Base-by-base conservation (phyloP, 2,888 invertebrate genomes). In the Mycalesis mineus region DNA sequence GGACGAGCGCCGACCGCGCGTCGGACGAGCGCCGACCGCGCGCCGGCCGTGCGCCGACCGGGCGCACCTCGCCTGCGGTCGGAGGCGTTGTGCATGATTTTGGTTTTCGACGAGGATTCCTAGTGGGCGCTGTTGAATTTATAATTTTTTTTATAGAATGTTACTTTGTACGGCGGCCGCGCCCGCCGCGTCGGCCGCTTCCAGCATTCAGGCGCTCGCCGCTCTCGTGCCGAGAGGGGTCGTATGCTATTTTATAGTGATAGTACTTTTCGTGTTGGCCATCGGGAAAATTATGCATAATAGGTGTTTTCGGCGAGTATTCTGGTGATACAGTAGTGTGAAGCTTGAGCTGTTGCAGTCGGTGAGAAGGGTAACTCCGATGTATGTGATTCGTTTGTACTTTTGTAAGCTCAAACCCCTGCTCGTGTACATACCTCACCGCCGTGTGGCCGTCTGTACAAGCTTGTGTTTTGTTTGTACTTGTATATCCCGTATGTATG, bases 381-480 rank as follows among this genome's bases (percentile, higher is more conserved):
- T 78, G 85, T 85, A 82, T 83, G 87, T 86, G 82, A 84, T 87
- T 81, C 80, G 81, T 88, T 88, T 87, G 85, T 88, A 88, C 86
- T 88, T 88, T 87, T 88, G 85, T 88, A 88, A 87, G 87, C 84
- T 88, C 88, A 84, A 85, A 86, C 82, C 82, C 78, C 80, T 82
- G 80, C 77, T 81, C 83, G 78, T 88, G 86, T 87, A 88, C 78
- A 88, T 88, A 87, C 84, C 79, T 86, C 77, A 73, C 76, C 72
- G 75, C 79, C 79, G 80, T 76, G 80, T 84, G 14, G 14, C 49
- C 54, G 29, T 49, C 50, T 50, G 39, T 58, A 49, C 45, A 57
- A 48, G 52, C 40, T 47, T 57, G 41, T 52, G 41, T 48, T 56
- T 56, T 42, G 17, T 47, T 33, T 48, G 14, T 48, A 48, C 31